Base-by-base conservation (phyloP, 2,113 vertebrate species). In the Smithornis capensis region DNA sequence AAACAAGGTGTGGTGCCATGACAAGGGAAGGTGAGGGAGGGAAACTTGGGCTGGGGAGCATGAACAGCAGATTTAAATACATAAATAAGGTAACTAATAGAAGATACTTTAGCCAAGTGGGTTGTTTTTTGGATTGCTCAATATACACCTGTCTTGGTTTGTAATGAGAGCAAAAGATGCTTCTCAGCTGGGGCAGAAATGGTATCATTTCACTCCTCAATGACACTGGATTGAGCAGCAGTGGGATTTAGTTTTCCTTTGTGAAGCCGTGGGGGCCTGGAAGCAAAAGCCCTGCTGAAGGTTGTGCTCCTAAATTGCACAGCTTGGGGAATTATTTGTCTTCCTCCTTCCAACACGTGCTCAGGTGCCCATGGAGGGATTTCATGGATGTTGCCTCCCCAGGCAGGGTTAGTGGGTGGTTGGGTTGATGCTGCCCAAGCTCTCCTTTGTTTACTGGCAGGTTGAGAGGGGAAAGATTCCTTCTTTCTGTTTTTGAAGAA, bases 321-420 rank as follows among this genome's bases (percentile, higher is more conserved):
- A 22, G n/a, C 0, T 3, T 10, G 4, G 31, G 28, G n/a, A 42
- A 40, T 38, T 1, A 1, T 31, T 67, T 2, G 6, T 19, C 23
- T 33, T 47, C 18, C 10, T 38, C 22, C 0, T 0, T 27, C 40
- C 21, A 7, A 3, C 23, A 22, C 31, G 1, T 0, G 0, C 40
- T 44, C 1, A 0, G 0, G 1, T 44, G 31, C 6, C 57, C 2
- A 0, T 27, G 38, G 17, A 21, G 27, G 0, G 1, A 71, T 31
- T 13, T 12, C 14, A 1, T 1, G 27, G 6, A 6, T 0, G 0
- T 2, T 22, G 19, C 67, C 29, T 33, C 52, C 18, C 5, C 2
- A 1, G 6, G 17, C n/a, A 4, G 5, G 18, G 7, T 35, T 35
- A 9, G 33, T 4, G 19, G 45, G 12, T 62, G 47, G 23, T 16